Evolutionary conservation across 2,888 invertebrate species (phyloP).

Genomic region (Cheilosia vulpina): DNA sequence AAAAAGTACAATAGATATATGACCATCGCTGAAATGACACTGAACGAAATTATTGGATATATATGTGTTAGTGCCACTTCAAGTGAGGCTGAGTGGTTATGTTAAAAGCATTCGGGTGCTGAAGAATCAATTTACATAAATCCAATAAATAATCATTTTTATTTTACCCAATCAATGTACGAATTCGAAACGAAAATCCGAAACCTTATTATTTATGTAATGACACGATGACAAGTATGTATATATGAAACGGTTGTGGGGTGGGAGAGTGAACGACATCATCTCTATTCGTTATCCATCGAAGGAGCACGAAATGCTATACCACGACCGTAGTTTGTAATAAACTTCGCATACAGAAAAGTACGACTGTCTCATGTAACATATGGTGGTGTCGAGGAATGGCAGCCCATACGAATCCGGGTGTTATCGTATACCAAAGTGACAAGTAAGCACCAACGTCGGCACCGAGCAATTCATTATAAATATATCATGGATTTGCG

Average conservation of each 20-base stretch:
- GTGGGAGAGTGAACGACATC: constrained; percentile 17
- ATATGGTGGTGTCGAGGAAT: constrained; percentile 13
- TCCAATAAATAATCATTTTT: constrained; percentile 68
- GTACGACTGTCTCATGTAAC: constrained; percentile 49
- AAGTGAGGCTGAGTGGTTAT: constrained; percentile 4
- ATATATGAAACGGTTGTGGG: constrained; percentile 5
- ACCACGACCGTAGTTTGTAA: constrained; percentile 42
- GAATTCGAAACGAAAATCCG: constrained; percentile 62
- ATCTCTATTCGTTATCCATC: constrained; percentile 44
- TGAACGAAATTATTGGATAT: constrained; percentile 36
- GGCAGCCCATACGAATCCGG: constrained; percentile 26
- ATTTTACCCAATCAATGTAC: constrained; percentile 62
- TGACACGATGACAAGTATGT: constrained; percentile 34
- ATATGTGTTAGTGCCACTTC: constrained; percentile 8
- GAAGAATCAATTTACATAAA: constrained; percentile 59
- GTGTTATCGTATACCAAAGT: constrained; percentile 50
- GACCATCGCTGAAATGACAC: not conserved
- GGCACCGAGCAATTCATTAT: constrained; percentile 68
- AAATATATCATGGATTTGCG: constrained; percentile 68
- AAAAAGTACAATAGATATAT: constrained; percentile 16
- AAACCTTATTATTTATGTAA: constrained; percentile 65
- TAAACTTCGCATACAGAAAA: constrained; percentile 43
- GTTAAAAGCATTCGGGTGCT: constrained; percentile 14
- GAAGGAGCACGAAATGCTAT: constrained; percentile 38
- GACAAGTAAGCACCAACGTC: constrained; percentile 38